Conservation (phyloP, 2,113 vertebrate species). For the Podiceps cristatus region DNA sequence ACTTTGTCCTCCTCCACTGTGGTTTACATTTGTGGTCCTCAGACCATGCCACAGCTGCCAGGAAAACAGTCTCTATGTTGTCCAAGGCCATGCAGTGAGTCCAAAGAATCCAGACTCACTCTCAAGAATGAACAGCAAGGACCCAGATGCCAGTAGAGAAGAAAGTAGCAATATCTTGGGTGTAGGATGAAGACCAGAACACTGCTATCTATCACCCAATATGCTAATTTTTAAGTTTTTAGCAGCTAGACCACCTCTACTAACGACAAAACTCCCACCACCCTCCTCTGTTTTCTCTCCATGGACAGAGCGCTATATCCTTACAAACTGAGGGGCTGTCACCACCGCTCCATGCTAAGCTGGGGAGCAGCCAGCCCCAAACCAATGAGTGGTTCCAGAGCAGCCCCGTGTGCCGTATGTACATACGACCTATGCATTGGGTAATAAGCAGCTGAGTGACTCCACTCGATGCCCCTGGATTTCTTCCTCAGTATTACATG, state of each 20-base stretch:
- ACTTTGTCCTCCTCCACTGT: not conserved
- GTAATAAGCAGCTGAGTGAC: not conserved
- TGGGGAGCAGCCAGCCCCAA: not conserved
- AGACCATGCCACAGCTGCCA: not conserved
- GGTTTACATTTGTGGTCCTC: not conserved
- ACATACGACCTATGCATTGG: not conserved
- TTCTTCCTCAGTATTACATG: not conserved
- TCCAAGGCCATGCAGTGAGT: not conserved
- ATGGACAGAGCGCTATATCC: not conserved
- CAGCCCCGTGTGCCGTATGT: accelerated
- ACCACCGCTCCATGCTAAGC: not conserved
- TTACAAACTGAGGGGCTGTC: not conserved
- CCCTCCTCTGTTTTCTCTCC: not conserved
- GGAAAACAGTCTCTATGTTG: not conserved
- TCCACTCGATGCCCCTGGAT: not conserved
- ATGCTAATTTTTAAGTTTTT: not conserved
- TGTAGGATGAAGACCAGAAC: not conserved
- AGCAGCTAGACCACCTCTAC: not conserved
- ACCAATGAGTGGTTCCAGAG: not conserved
- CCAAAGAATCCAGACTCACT: not conserved
- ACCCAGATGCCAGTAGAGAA: not conserved
- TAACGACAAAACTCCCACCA: not conserved
- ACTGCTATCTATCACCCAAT: not conserved
- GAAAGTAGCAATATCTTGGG: not conserved
- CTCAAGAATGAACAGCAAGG: not conserved